Percentiles rank a stretch among this genome's conserved stretches.
phyloP scores from a whole-genome alignment of 2,797 vertebrate genomes.

The Esox lucius region DNA sequence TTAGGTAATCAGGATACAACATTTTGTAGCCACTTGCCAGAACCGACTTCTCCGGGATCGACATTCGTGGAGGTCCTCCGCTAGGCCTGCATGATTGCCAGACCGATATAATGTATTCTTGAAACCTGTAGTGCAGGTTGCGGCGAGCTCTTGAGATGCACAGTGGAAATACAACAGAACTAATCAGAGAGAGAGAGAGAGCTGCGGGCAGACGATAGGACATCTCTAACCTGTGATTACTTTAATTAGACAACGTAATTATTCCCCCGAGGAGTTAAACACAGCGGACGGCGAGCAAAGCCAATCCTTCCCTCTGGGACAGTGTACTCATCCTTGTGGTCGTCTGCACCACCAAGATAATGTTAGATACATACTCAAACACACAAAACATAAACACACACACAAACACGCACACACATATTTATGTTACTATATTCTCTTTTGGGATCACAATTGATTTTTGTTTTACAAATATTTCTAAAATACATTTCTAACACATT shows the following conservation, averaged over 20 bases:
- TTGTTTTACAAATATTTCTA: too few species aligned
- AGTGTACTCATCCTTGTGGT: neutral
- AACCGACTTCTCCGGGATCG: neutral
- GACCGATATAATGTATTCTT: constrained; percentile 25
- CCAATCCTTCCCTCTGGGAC: constrained; percentile 43
- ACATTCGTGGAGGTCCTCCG: neutral
- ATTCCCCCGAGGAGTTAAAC: constrained; percentile 50
- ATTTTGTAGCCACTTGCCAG: neutral
- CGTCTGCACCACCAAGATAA: neutral
- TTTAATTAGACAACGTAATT: constrained; percentile 66
- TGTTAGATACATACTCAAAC: neutral
- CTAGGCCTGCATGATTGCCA: neutral
- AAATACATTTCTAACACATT: too few species aligned
- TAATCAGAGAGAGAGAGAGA: constrained; percentile 56
- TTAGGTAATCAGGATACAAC: neutral
- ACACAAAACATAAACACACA: neutral
- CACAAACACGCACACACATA: neutral
- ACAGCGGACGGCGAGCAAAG: constrained; percentile 30
- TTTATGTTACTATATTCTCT: too few species aligned
- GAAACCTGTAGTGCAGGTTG: constrained; percentile 41
- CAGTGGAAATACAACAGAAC: constrained; percentile 34
- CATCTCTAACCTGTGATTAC: constrained; percentile 56
- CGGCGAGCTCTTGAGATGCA: constrained; percentile 44
- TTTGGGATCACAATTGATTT: too few species aligned
- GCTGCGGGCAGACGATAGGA: constrained; percentile 39